These are phyloP conservation scores for Tor tambroides DNA, from an alignment of 2,113 vertebrate species.

Conservation along the genomic window DNA sequence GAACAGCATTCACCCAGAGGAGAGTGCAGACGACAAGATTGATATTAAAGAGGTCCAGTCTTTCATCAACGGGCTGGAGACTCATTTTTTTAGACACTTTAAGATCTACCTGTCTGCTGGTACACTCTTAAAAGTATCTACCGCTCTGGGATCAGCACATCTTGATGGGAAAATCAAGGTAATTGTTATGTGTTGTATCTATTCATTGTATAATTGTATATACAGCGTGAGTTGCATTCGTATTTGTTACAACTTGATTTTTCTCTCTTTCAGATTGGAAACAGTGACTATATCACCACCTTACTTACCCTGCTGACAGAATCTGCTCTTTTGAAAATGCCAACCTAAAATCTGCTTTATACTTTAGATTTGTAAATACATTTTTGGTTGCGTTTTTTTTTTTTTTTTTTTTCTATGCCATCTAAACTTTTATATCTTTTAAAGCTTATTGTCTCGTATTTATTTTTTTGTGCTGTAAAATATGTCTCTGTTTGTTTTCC, in stretches of 20 bases:
- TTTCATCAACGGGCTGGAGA: conserved; percentile 84
- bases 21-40: conserved; percentile 69
- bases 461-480: conserved; percentile 31
- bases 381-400: too few relatives aligned
- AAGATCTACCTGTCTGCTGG: conserved; percentile 86
- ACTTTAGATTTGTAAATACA: conserved; percentile 23
- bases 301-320: conserved; percentile 89
- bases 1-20: conserved; percentile 78
- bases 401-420: neutral
- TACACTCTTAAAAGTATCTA: conserved; percentile 83
- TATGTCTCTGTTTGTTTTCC: neutral
- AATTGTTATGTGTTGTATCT: neutral
- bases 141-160: conserved; percentile 84
- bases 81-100: conserved; percentile 91
- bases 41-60: conserved; percentile 83
- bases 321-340: conserved; percentile 77
- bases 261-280: conserved; percentile 81
- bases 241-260: neutral
- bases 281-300: conserved; percentile 79
- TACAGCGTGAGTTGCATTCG: neutral
- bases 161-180: conserved; percentile 88
- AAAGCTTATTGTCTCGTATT: conserved; percentile 12
- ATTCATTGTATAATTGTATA: neutral
- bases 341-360: conserved; percentile 59
- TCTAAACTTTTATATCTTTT: neutral